A percentile compares a stretch with the other conserved stretches of the same genome.
phyloP scores from a whole-genome alignment of 2,113 vertebrate species.

The Charina bottae region DNA sequence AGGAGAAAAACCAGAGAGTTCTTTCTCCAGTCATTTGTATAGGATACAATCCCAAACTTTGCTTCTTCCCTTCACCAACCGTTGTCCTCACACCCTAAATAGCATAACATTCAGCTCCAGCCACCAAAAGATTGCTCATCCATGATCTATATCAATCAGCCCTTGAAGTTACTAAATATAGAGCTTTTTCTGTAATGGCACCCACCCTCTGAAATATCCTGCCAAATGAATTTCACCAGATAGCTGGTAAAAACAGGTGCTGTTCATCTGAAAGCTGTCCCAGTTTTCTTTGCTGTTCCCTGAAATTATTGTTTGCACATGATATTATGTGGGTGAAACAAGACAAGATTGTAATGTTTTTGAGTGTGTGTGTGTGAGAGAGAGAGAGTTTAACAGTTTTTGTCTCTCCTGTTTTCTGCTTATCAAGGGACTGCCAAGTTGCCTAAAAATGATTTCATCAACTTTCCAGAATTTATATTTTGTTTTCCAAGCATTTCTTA shows the following conservation, averaged over 20 bases:
- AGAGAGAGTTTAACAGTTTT: neutral
- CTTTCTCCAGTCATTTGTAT: neutral
- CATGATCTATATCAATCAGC: neutral
- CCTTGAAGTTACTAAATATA: neutral
- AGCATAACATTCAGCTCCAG: neutral
- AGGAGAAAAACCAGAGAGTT: neutral
- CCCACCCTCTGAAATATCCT: neutral
- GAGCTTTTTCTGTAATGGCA: neutral
- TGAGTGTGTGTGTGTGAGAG: neutral
- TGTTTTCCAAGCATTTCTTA: neutral
- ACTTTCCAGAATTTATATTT: neutral
- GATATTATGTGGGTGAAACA: neutral
- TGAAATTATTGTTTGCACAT: neutral
- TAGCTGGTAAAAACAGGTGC: neutral
- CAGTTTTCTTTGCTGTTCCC: neutral
- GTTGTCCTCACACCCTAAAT: neutral
- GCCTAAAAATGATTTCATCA: too few species aligned
- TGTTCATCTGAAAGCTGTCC: neutral
- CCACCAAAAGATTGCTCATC: neutral
- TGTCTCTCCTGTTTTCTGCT: neutral
- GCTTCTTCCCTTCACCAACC: neutral
- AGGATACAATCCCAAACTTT: neutral
- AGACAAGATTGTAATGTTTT: neutral
- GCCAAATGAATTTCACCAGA: neutral
- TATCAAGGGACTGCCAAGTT: too few species aligned